Conservation (phyloP, 2,797 vertebrate species). For the Miichthys miiuy region DNA sequence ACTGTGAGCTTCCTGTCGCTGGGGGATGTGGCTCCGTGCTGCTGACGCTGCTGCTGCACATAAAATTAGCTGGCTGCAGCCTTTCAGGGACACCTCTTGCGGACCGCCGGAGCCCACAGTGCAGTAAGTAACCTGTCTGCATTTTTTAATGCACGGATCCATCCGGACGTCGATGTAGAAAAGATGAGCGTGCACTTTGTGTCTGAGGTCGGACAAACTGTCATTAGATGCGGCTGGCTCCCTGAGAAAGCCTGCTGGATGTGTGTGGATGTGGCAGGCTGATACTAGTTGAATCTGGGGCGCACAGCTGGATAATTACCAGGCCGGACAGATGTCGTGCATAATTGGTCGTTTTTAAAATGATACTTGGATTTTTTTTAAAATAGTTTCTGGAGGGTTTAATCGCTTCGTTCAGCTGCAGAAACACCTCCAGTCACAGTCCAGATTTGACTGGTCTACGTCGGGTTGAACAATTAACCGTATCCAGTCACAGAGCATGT, state of each 20-base stretch:
- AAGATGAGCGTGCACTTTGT: background rate
- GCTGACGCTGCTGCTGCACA: constrained; percentile 63
- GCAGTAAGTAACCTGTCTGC: constrained; percentile 74
- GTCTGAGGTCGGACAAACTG: background rate
- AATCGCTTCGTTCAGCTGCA: constrained; percentile 3
- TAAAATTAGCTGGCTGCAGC: constrained; percentile 77
- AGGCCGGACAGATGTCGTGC: constrained; percentile 48
- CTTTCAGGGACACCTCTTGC: constrained; percentile 75
- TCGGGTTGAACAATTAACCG: constrained; percentile 67
- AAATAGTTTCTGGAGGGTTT: background rate
- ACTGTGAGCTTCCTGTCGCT: background rate
- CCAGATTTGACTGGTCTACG: constrained; percentile 79
- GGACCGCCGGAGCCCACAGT: constrained; percentile 74
- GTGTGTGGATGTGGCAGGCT: constrained; percentile 80
- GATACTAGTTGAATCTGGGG: constrained; percentile 78
- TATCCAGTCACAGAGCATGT: constrained; percentile 58
- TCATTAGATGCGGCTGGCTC: constrained; percentile 15
- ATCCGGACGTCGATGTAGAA: background rate
- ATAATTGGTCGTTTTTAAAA: constrained; percentile 26
- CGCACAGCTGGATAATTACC: constrained; percentile 74
- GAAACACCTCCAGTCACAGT: constrained; percentile 44
- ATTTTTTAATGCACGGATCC: background rate
- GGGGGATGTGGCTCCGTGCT: constrained; percentile 30
- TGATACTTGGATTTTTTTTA: background rate
- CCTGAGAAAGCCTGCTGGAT: constrained; percentile 33